Percentiles rank a stretch among this genome's conserved stretches.
Conservation (phyloP, 2,113 vertebrate genomes). For the Sinocyclocheilus rhinocerous region DNA sequence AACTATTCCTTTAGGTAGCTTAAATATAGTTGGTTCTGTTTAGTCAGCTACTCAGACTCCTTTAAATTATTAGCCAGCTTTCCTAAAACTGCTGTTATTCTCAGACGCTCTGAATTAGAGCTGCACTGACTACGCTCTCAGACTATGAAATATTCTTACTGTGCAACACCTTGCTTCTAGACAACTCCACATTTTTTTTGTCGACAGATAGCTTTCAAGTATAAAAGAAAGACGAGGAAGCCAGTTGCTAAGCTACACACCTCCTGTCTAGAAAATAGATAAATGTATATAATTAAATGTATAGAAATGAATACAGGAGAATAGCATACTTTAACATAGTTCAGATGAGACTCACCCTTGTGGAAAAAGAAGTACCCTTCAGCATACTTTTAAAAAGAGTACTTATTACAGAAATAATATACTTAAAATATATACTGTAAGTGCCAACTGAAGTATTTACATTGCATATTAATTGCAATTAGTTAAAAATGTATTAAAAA, state of each 20-base stretch:
- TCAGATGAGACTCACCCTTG: not conserved
- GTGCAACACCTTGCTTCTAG: conserved; percentile 6
- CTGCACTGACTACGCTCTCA: conserved; percentile 9
- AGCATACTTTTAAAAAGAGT: not conserved
- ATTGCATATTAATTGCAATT: not conserved
- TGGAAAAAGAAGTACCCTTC: not conserved
- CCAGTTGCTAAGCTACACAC: conserved; percentile 58
- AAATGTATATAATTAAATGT: conserved; percentile 18
- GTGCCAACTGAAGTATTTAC: not conserved
- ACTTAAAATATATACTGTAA: not conserved
- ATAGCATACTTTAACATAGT: not conserved
- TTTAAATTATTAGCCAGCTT: not conserved
- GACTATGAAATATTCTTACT: conserved; percentile 25
- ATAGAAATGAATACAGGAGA: conserved; percentile 34
- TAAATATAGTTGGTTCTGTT: not conserved
- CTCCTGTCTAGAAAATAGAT: conserved; percentile 13
- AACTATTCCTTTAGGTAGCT: not conserved
- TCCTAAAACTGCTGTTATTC: not conserved
- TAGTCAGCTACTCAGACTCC: not conserved
- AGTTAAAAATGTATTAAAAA: not conserved
- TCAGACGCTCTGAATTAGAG: not conserved
- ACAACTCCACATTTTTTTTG: not conserved
- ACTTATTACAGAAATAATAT: not conserved
- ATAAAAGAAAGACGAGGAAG: conserved; percentile 3
- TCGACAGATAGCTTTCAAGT: conserved; percentile 18